phyloP scores from a whole-genome alignment of 2,113 vertebrate genomes.

The Peromyscus californicus region DNA sequence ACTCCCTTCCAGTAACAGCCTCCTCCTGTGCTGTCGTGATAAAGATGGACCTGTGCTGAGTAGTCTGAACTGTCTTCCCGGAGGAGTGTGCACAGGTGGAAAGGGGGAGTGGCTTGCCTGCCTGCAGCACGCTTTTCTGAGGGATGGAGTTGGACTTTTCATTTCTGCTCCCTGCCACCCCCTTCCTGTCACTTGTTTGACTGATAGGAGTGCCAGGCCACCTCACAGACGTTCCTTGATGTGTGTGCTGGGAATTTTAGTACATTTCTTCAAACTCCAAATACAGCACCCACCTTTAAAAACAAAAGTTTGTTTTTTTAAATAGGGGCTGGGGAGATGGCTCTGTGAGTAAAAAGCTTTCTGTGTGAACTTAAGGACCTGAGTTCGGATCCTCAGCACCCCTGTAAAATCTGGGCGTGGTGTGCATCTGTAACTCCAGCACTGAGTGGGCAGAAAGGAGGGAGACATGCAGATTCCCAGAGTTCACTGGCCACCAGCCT shows the following conservation, averaged over 20 bases:
- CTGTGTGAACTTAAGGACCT: neutral
- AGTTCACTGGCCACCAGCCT: neutral
- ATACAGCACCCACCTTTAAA: neutral
- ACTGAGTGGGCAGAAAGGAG: neutral
- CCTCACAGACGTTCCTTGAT: conserved; percentile 12
- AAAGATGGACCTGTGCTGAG: neutral
- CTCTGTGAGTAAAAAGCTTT: neutral
- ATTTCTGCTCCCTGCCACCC: neutral
- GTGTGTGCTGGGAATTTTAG: neutral
- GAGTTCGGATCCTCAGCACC: neutral
- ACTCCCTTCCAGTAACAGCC: neutral
- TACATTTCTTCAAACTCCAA: neutral
- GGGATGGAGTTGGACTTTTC: neutral
- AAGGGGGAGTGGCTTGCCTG: neutral
- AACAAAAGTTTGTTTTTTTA: neutral
- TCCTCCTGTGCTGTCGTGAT: neutral
- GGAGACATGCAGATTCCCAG: neutral
- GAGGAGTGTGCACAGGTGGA: neutral
- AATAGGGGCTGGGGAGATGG: neutral
- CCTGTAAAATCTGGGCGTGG: neutral
- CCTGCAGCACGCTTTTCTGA: neutral
- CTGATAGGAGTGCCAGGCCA: neutral
- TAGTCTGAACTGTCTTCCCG: neutral
- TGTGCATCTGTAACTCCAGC: neutral
- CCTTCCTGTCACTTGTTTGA: neutral